Evolutionary conservation across 2,888 invertebrate genomes (phyloP).

Genomic region (Tetanocera ferruginea): DNA sequence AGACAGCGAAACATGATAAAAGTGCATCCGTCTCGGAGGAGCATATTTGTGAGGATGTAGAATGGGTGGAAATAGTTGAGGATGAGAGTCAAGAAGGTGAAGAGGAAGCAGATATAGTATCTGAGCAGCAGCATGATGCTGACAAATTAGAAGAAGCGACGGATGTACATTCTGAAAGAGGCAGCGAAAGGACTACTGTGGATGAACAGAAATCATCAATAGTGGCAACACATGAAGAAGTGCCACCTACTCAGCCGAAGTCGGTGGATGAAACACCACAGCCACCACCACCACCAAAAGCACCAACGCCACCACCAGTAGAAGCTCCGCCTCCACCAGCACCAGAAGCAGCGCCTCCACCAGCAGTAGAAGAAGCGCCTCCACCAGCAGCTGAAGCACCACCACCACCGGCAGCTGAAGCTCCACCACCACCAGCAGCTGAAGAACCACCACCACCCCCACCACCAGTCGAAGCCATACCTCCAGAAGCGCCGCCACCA

Average conservation of each 20-base stretch:
- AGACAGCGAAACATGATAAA: slow-evolving; percentile 27
- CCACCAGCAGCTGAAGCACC: slow-evolving; percentile 30
- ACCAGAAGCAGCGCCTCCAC: not conserved
- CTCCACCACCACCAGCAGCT: not conserved
- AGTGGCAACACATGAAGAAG: not conserved
- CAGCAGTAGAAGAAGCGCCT: not conserved
- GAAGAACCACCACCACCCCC: not conserved
- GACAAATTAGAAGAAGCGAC: not conserved
- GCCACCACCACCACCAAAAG: not conserved
- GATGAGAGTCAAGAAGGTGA: slow-evolving; percentile 1
- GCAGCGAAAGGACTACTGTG: not conserved
- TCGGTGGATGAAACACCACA: not conserved
- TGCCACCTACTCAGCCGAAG: not conserved
- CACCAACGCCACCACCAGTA: not conserved
- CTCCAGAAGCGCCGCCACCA: slow-evolving; percentile 14
- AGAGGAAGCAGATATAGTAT: not conserved
- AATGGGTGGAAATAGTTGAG: not conserved
- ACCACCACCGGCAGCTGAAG: not conserved
- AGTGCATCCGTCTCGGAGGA: slow-evolving; percentile 35
- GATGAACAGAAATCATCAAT: not conserved
- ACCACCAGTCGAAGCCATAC: not conserved
- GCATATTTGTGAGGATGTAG: slow-evolving; percentile 1
- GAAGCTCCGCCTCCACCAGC: not conserved
- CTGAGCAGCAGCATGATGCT: not conserved
- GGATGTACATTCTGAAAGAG: not conserved